These are phyloP conservation scores for Xenus cinereus DNA, from an alignment of 2,113 vertebrate species.

Conservation along the genomic window DNA sequence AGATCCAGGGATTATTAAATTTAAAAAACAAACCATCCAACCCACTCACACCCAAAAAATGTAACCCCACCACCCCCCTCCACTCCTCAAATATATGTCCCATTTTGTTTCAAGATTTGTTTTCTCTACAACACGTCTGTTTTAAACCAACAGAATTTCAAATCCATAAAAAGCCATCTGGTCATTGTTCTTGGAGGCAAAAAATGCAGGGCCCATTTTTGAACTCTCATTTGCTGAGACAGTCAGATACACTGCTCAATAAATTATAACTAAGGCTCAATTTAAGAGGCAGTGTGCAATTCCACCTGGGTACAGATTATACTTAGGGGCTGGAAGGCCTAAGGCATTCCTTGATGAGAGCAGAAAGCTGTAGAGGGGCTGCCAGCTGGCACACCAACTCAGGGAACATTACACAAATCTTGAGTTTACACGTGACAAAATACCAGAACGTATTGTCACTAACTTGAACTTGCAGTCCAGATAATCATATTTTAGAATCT, in stretches of 20 bases:
- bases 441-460: background rate
- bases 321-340: background rate
- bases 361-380: background rate
- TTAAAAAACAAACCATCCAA: background rate
- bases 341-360: background rate
- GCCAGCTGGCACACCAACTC: background rate
- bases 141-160: background rate
- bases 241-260: background rate
- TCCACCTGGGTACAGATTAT: background rate
- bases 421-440: background rate
- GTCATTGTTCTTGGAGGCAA: background rate
- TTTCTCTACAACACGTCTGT: background rate
- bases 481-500: background rate
- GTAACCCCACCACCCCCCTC: rapidly evolving
- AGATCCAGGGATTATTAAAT: background rate
- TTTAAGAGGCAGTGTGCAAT: background rate
- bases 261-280: background rate
- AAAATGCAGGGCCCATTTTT: background rate
- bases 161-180: background rate
- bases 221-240: background rate
- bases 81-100: no score
- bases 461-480: background rate
- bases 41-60: background rate
- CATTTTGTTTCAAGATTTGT: background rate
- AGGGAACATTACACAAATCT: background rate